Base-by-base conservation (phyloP, 2,888 invertebrate genomes). In the Pterostichus madidus region DNA sequence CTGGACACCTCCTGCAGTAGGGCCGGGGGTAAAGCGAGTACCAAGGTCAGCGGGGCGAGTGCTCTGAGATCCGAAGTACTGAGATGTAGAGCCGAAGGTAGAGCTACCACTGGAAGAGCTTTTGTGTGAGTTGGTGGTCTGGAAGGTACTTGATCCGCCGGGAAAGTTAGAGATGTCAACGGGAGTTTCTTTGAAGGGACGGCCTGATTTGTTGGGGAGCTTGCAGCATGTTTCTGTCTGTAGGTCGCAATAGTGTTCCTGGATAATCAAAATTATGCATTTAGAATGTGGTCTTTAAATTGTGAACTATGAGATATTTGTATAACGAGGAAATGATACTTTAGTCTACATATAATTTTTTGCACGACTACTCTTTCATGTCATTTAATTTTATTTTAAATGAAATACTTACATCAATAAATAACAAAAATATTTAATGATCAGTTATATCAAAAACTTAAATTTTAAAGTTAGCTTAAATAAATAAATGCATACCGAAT, bases 161-260 rank as follows among this genome's bases (percentile, higher is more conserved):
- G 76, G 76, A 49, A 46, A 35, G 15, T 46, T 46, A 1, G 53
- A 52, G 44, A 84, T 7, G 44, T 78, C 61, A 39, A 73, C 68
- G 73, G 17, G 56, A 68, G 49, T 83, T 52, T 83, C 79, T 53
- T 84, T 86, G 84, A 53, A 87, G 86, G 88, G 86, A 83, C 53
- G 79, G 77, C 84, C 80, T 64, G 85, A 76, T 84, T 83, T 64
- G 84, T 84, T 80, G 77, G 85, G 79, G 88, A 89, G 84, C 87
- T 89, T 81, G 85, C 91, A 91, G 85, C 91, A 91, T 0, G 89
- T 87, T 87, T 91, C 89, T 8, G 87, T 88, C 83, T 89, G 88
- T 10, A 87, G 86, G 82, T 89, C 89, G 86, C 91, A 91, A 83
- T 89, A 85, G 76, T 86, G 85, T 35, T 83, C 88, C 91, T 91